phyloP scores from a whole-genome alignment of 2,113 vertebrate genomes.

The Tragulus kanchil region DNA sequence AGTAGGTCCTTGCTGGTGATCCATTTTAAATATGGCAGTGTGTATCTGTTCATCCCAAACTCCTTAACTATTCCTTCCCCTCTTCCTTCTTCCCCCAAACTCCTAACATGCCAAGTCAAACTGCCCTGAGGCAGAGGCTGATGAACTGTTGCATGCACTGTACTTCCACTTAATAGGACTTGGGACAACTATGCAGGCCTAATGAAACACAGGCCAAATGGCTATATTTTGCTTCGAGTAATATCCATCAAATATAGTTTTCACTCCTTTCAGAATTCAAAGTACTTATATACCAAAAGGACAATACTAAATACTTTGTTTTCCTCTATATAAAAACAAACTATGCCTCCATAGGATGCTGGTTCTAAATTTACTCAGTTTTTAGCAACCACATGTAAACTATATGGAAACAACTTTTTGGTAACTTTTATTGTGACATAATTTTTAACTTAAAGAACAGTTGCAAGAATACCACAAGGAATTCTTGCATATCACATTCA shows the following conservation, averaged over 20 bases:
- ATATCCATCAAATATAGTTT: background rate
- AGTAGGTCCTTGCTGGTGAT: background rate
- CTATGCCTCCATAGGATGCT: background rate
- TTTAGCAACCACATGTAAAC: background rate
- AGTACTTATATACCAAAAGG: background rate
- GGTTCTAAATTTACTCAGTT: background rate
- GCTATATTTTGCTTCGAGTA: background rate
- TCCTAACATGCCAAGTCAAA: too few relatives aligned
- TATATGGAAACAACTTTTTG: background rate
- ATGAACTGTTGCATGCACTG: background rate
- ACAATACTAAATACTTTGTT: background rate
- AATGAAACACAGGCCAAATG: background rate
- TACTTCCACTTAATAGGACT: background rate
- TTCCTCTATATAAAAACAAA: background rate
- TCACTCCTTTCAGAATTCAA: background rate
- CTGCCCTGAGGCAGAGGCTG: background rate
- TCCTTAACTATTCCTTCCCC: background rate
- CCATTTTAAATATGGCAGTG: background rate
- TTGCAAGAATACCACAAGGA: background rate
- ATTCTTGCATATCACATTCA: background rate
- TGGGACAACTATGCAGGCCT: background rate
- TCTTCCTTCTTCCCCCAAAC: background rate
- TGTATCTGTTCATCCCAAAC: background rate
- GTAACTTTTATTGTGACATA: background rate
- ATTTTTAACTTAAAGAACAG: conserved; percentile 5